These are phyloP conservation scores for Cryptoblepharus egeriae DNA, from an alignment of 2,797 vertebrate genomes.

Conservation along the genomic window DNA sequence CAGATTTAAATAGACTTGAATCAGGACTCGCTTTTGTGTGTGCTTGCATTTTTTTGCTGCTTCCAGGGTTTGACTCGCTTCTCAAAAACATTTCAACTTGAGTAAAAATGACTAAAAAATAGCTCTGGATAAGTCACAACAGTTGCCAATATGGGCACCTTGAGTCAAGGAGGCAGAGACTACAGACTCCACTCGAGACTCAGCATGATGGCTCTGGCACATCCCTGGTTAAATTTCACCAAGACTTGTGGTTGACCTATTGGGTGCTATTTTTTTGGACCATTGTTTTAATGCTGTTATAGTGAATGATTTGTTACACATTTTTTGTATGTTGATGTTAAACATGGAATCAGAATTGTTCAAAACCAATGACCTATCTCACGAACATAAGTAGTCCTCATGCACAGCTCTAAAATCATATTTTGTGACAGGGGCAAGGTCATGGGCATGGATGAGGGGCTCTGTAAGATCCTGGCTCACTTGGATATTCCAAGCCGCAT, in stretches of 20 bases:
- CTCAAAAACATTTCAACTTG: too few relatives aligned
- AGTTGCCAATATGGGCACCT: too few relatives aligned
- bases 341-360: not conserved
- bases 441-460: not conserved
- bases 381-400: not conserved
- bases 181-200: too few relatives aligned
- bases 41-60: too few relatives aligned
- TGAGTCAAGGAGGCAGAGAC: too few relatives aligned
- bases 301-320: not conserved
- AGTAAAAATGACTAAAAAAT: too few relatives aligned
- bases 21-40: too few relatives aligned
- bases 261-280: not conserved
- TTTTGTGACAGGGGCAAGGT: not conserved
- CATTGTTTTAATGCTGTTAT: not conserved
- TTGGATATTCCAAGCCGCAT: not conserved
- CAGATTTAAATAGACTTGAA: too few relatives aligned
- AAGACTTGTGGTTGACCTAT: not conserved
- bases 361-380: not conserved
- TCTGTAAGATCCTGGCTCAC: not conserved
- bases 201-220: too few relatives aligned
- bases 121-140: too few relatives aligned
- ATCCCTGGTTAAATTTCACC: not conserved
- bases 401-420: not conserved
- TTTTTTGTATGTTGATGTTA: not conserved
- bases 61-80: too few relatives aligned